Conservation (phyloP, 2,113 vertebrate genomes). For the Trichechus manatus region DNA sequence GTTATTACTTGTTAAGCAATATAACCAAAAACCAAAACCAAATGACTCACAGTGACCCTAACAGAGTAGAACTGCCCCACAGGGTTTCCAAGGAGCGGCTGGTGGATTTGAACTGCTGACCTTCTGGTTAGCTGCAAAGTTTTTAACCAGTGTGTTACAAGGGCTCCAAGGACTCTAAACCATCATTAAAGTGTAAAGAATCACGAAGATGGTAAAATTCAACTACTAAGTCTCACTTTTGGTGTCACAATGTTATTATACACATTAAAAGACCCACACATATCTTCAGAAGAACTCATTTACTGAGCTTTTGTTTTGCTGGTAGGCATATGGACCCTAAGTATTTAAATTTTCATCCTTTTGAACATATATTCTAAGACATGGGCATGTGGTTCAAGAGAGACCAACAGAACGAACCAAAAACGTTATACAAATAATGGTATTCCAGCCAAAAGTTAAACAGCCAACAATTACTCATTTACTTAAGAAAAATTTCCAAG, state of each 20-base stretch:
- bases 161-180: slow-evolving; percentile 69
- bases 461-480: not conserved
- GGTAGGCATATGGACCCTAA: not conserved
- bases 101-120: too few relatives aligned
- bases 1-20: slow-evolving; percentile 91
- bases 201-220: not conserved
- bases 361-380: not conserved
- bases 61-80: too few relatives aligned
- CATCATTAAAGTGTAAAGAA: slow-evolving; percentile 10
- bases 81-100: too few relatives aligned
- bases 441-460: not conserved
- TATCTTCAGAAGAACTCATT: not conserved
- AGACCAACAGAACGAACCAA: not conserved
- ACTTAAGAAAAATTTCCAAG: not conserved
- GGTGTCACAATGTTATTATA: not conserved
- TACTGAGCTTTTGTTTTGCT: not conserved
- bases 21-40: not conserved
- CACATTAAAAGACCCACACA: not conserved
- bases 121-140: too few relatives aligned
- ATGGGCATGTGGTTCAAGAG: not conserved
- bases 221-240: slow-evolving; percentile 11
- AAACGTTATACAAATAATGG: not conserved
- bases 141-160: too few relatives aligned
- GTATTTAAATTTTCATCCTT: not conserved
- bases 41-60: too few relatives aligned